Conservation (phyloP, 2,888 invertebrate genomes). For the Diabrotica balteata region DNA sequence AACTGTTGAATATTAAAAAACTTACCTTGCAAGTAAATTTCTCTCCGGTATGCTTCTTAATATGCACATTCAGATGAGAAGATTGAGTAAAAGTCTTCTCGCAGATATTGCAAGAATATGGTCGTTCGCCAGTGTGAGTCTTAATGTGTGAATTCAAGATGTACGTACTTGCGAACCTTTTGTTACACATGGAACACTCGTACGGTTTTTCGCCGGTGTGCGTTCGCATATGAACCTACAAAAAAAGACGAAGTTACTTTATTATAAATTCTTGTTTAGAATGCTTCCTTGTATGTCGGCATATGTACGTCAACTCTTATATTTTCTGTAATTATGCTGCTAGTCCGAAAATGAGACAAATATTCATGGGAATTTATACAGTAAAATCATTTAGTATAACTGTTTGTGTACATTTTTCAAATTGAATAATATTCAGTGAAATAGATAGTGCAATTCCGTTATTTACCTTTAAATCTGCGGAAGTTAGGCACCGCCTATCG, state of each 20-base stretch:
- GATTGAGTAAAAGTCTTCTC: constrained; percentile 69
- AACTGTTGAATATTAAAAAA: neutral
- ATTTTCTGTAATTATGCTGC: no score
- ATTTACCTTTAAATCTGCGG: constrained; percentile 59
- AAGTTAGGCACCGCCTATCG: constrained; percentile 61
- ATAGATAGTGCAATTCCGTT: no score
- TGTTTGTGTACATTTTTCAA: neutral
- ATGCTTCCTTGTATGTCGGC: no score
- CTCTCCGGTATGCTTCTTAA: constrained; percentile 67
- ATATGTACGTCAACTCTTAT: no score
- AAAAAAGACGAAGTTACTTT: neutral
- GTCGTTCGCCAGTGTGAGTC: constrained; percentile 70
- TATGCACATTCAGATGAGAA: constrained; percentile 66
- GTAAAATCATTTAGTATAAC: no score
- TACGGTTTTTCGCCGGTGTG: constrained; percentile 59
- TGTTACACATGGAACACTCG: constrained; percentile 53
- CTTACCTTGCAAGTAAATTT: constrained; percentile 53
- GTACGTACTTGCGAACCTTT: constrained; percentile 68
- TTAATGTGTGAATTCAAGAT: constrained; percentile 68
- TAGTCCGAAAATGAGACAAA: no score
- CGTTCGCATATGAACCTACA: constrained; percentile 60
- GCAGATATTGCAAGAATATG: constrained; percentile 66
- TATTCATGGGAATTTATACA: no score
- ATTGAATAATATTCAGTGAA: neutral
- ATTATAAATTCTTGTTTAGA: no score